These are phyloP conservation scores for Anolis apletophallus DNA, from an alignment of 2,797 vertebrate species.

Conservation along the genomic window DNA sequence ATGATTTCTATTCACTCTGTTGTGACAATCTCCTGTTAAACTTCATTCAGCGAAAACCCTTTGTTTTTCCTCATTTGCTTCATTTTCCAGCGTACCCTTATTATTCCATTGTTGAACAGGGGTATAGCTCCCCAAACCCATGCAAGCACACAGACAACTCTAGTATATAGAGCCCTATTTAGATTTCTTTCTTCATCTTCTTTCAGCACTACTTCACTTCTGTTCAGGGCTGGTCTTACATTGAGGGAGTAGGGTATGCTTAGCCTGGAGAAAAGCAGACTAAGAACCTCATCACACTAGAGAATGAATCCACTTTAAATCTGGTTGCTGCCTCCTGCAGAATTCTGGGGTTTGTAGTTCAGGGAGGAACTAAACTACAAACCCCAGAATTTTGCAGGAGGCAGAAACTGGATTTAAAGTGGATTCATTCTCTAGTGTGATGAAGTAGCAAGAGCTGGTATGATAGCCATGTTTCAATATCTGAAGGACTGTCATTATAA, in stretches of 20 bases:
- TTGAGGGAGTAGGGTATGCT: not conserved
- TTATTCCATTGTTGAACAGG: slow-evolving; percentile 44
- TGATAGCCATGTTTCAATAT: no score
- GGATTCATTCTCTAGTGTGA: no score
- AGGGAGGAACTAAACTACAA: no score
- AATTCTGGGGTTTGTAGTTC: no score
- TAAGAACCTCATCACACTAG: no score
- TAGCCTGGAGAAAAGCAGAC: no score
- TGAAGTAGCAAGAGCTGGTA: no score
- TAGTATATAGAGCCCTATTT: slow-evolving; percentile 38
- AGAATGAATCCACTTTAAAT: no score
- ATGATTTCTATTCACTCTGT: slow-evolving; percentile 32
- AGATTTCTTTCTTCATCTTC: not conserved
- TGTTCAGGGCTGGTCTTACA: not conserved
- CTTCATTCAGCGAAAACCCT: slow-evolving; percentile 29
- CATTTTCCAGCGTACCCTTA: slow-evolving; percentile 23
- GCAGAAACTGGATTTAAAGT: no score
- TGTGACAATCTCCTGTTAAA: not conserved
- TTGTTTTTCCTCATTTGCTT: not conserved
- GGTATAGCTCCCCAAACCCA: slow-evolving; percentile 27
- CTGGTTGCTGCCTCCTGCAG: no score
- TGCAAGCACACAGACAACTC: not conserved
- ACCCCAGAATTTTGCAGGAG: no score
- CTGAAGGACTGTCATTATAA: no score
- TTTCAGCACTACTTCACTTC: slow-evolving; percentile 4